Base-by-base conservation (phyloP, 2,797 vertebrate species). In the Cryptoprocta ferox region DNA sequence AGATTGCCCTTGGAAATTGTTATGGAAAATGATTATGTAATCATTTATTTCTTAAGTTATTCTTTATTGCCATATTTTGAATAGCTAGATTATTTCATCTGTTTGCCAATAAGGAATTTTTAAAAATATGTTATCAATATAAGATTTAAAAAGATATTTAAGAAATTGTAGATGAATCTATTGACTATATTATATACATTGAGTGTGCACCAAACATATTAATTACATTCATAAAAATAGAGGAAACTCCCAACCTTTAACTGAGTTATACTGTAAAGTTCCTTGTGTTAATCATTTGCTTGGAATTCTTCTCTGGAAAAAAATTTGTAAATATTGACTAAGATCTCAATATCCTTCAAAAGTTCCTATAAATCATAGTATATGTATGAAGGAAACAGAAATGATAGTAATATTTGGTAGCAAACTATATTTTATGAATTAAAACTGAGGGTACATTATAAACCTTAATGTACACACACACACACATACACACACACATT, bases 91-190 rank as follows among this genome's bases (percentile, higher is more conserved):
- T 53, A 35, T 84, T 95, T 91, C 65, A 79, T 96, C 59, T 88
- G 0, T 73, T 73, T 94, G 42, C 35, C 92, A 97, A 76, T 91
- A 96, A 85, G 79, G 70, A 71, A 15, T 84, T 97, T 95, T 89
- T 71, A 66, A 42, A 79, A 26, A 79, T 93, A 95, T 71, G 73
- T 82, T 89, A 5, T 59, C 30, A 66, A 18, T 45, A 9, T 48
- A 78, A 68, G 3, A 68, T 94, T 90, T 93, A 45, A 95, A 53
- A 97, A 3, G 63, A 95, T 66, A 48, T 91, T 78, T 92, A 71
- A 82, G 1, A 97, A 98, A 96, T 89, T 91, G 80, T 13, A 59
- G 87, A 89, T 84, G 91, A 96, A 37, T 37, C 39, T 97, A 56
- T 95, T 94, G 24, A 78, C 48, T 32, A 91, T 94, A 96, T 89